Evolutionary conservation across 2,888 invertebrate genomes (phyloP).

Genomic region (Drosophila pseudotalamancana): DNA sequence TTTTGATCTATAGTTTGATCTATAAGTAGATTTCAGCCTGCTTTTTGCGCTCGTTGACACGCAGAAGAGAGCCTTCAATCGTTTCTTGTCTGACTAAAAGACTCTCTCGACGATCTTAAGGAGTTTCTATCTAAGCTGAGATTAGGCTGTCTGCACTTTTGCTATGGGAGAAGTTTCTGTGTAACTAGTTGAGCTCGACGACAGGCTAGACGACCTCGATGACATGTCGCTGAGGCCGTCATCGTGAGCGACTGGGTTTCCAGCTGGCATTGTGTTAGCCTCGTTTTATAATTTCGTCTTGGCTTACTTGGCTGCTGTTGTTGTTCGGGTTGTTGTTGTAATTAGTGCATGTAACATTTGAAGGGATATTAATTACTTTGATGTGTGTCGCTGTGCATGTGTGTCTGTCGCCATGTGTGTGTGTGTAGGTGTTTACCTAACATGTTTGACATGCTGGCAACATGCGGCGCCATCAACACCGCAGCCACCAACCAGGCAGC

Average conservation of each 20-base stretch:
- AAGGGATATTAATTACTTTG: constrained; percentile 78
- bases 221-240: neutral
- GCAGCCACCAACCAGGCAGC: too few species aligned
- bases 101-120: neutral
- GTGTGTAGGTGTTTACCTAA: constrained; percentile 37
- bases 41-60: too few species aligned
- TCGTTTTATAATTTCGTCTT: constrained; percentile 31
- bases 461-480: constrained; percentile 45
- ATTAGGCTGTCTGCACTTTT: too few species aligned
- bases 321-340: constrained; percentile 59
- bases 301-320: constrained; percentile 23
- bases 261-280: constrained; percentile 19
- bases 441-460: constrained; percentile 57
- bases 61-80: too few species aligned
- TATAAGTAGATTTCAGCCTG: too few species aligned
- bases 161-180: too few species aligned
- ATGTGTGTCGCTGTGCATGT: constrained; percentile 41
- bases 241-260: neutral
- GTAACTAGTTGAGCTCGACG: too few species aligned
- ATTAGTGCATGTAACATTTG: constrained; percentile 77
- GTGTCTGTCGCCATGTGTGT: constrained; percentile 9
- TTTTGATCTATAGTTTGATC: too few species aligned
- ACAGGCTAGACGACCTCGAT: neutral
- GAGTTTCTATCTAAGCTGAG: too few species aligned
- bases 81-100: too few species aligned